Percentiles rank a stretch among this genome's conserved stretches.
Conservation (phyloP, 1,140 invertebrate species). For the Homalodisca vitripennis region DNA sequence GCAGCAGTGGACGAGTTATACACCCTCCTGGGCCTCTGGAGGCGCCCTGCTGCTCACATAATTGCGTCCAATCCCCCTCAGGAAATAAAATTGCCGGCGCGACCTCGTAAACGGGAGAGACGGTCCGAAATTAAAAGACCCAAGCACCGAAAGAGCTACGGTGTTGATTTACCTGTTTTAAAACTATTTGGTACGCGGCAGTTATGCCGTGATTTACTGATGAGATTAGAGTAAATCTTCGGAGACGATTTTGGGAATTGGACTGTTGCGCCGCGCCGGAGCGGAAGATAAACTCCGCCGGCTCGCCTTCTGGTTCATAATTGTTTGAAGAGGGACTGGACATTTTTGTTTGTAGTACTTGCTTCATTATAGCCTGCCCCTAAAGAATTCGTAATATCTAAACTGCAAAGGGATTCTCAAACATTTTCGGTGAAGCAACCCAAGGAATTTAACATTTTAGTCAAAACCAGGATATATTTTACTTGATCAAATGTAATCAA, state of each 20-base stretch:
- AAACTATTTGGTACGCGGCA: conserved; percentile 21
- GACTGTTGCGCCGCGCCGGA: background rate
- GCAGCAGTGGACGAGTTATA: background rate
- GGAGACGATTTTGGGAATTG: background rate
- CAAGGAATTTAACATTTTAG: too few species aligned
- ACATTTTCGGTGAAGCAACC: too few species aligned
- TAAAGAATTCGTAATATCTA: too few species aligned
- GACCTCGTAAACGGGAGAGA: conserved; percentile 19
- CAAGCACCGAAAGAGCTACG: background rate
- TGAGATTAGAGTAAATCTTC: conserved; percentile 14
- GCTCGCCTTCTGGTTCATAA: too few species aligned
- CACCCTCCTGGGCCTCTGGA: too few species aligned
- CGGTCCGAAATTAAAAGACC: conserved; percentile 23
- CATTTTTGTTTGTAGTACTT: too few species aligned
- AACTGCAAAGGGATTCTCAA: too few species aligned
- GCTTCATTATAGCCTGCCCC: too few species aligned
- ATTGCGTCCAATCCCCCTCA: conserved; percentile 19
- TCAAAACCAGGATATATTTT: too few species aligned
- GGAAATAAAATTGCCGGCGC: conserved; percentile 24
- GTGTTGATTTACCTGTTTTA: conserved; percentile 27
- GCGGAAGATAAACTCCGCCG: too few species aligned
- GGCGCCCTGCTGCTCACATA: background rate
- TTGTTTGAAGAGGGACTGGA: too few species aligned
- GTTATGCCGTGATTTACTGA: conserved; percentile 14
- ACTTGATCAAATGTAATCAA: too few species aligned